These are phyloP conservation scores for Nothocercus julius DNA, from an alignment of 2,113 vertebrate species.

Conservation along the genomic window DNA sequence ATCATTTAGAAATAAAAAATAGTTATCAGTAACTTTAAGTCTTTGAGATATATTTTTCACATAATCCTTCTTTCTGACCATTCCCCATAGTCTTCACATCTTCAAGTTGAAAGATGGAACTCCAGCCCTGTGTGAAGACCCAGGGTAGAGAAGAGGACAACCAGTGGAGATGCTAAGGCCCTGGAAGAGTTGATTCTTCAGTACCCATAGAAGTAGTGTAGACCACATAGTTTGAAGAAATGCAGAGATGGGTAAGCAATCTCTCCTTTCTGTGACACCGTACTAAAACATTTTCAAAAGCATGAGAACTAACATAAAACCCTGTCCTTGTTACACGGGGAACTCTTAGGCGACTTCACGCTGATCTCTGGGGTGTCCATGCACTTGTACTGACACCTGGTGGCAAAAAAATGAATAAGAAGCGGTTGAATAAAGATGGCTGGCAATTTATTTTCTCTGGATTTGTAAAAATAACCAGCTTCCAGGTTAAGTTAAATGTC, in stretches of 20 bases:
- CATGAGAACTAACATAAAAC: neutral
- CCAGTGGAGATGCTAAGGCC: neutral
- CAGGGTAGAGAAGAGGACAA: neutral
- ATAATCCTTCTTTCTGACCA: neutral
- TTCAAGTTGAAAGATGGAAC: neutral
- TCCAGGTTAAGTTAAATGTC: neutral
- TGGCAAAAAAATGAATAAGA: neutral
- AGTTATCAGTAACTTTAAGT: neutral
- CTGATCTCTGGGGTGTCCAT: neutral
- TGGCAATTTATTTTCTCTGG: neutral
- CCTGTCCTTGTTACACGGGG: neutral
- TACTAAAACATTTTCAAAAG: neutral
- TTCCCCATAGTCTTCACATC: neutral
- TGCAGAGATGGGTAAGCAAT: neutral
- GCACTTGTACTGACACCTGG: constrained; percentile 54
- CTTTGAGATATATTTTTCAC: neutral
- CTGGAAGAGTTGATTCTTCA: neutral
- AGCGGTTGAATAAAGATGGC: constrained; percentile 7
- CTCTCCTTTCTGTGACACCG: fast-evolving
- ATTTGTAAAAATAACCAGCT: neutral
- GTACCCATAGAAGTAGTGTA: neutral
- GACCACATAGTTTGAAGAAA: neutral
- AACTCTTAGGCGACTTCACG: neutral
- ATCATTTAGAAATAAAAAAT: neutral
- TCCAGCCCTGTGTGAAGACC: neutral